Evolutionary conservation across 2,797 vertebrate species (phyloP).

Genomic region (Peromyscus melanophrys): DNA sequence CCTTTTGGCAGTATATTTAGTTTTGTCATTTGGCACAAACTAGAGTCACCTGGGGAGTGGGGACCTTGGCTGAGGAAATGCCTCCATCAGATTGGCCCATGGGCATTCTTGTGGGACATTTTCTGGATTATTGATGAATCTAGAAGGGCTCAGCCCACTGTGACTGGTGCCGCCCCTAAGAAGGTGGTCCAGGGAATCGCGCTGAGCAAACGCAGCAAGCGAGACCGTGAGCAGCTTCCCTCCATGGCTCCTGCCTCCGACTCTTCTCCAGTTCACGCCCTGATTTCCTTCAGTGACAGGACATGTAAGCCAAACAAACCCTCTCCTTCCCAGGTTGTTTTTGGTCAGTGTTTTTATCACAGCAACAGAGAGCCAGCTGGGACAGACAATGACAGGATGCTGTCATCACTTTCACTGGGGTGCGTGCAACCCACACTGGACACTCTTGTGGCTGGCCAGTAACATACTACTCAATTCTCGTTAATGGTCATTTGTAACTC

Average conservation of each 20-base stretch:
- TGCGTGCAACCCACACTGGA: not conserved
- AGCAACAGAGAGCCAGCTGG: not conserved
- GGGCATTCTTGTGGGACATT: not conserved
- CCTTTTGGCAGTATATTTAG: constrained; percentile 1
- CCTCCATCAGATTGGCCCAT: not conserved
- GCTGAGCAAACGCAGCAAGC: not conserved
- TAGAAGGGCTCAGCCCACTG: not conserved
- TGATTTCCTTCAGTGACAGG: not conserved
- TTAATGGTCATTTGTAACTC: not conserved
- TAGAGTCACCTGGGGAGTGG: not conserved
- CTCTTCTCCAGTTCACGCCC: not conserved
- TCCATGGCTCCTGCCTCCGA: not conserved
- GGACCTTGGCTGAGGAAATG: not conserved
- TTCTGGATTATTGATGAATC: not conserved
- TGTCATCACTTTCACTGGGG: not conserved
- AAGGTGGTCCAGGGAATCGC: not conserved
- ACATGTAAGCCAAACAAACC: not conserved
- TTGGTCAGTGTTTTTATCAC: not conserved
- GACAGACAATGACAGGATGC: not conserved
- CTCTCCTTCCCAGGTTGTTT: not conserved
- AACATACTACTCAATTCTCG: not conserved
- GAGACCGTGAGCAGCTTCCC: not conserved
- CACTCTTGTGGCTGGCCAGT: not conserved
- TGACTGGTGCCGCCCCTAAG: not conserved
- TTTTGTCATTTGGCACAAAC: not conserved